phyloP scores from a whole-genome alignment of 1,140 invertebrate species.

The Eurytemora carolleeae region DNA sequence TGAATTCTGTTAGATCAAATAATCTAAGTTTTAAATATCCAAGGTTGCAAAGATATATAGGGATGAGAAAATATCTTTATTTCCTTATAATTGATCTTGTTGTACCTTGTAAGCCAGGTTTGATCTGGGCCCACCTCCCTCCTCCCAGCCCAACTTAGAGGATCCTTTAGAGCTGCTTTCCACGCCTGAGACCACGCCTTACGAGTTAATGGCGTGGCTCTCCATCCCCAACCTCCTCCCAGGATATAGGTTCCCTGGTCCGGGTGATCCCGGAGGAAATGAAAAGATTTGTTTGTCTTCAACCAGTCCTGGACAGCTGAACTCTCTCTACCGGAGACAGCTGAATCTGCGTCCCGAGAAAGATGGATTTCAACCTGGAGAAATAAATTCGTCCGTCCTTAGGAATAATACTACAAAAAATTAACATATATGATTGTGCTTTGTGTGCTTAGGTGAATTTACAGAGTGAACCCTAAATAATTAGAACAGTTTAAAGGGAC shows the following conservation, averaged over 20 bases:
- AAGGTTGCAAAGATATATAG: too few relatives aligned
- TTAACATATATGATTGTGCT: not conserved
- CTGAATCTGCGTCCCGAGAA: constrained; percentile 16
- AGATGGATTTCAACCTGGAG: not conserved
- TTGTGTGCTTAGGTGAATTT: not conserved
- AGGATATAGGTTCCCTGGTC: not conserved
- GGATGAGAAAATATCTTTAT: too few relatives aligned
- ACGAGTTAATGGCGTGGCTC: not conserved
- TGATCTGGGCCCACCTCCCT: constrained; percentile 9
- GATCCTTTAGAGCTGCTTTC: not conserved
- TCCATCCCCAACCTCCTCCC: too few relatives aligned
- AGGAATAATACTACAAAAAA: not conserved
- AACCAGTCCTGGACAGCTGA: constrained; percentile 18
- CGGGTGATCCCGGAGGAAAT: constrained; percentile 17
- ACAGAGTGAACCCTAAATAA: not conserved
- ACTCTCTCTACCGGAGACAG: constrained; percentile 14
- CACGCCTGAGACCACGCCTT: not conserved
- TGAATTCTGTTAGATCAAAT: too few relatives aligned
- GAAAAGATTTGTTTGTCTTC: constrained; percentile 14
- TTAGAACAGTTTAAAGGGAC: too few relatives aligned
- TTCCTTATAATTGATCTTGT: too few relatives aligned
- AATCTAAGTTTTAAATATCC: too few relatives aligned
- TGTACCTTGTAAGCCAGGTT: constrained; percentile 6
- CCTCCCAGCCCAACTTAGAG: constrained; percentile 3
- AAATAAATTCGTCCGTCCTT: not conserved